These are phyloP conservation scores for Epinotia demarniana DNA, from an alignment of 2,888 invertebrate species.

Conservation along the genomic window DNA sequence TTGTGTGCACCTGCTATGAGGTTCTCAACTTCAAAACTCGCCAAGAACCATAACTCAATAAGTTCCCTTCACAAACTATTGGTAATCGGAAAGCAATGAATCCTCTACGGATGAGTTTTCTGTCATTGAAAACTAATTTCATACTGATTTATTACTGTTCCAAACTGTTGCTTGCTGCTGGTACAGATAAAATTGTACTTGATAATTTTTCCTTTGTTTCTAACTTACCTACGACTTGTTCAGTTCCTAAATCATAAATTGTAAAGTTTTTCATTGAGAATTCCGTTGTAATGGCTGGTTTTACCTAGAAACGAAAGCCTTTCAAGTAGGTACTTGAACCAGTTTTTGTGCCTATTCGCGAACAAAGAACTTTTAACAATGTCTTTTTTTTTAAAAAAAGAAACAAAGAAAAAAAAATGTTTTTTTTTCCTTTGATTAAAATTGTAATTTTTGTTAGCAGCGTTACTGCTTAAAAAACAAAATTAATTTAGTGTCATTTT, in stretches of 20 bases:
- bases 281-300: not conserved
- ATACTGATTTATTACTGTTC: slow-evolving; percentile 67
- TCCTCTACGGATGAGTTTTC: slow-evolving; percentile 68
- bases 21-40: slow-evolving; percentile 56
- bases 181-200: slow-evolving; percentile 38
- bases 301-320: not conserved
- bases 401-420: too few species aligned
- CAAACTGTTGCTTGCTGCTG: slow-evolving; percentile 52
- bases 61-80: slow-evolving; percentile 66
- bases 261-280: not conserved
- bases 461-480: too few species aligned
- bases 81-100: slow-evolving; percentile 71
- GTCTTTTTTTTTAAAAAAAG: too few species aligned
- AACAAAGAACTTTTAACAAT: too few species aligned
- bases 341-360: too few species aligned
- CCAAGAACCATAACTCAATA: slow-evolving; percentile 66
- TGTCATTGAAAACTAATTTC: slow-evolving; percentile 72
- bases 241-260: slow-evolving; percentile 4
- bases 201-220: slow-evolving; percentile 16
- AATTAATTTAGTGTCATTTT: too few species aligned
- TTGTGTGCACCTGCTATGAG: slow-evolving; percentile 36
- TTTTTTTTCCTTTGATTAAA: too few species aligned
- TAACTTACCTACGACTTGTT: not conserved
- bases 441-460: too few species aligned
- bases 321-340: not conserved